A percentile compares a stretch with the other conserved stretches of the same genome.
phyloP scores from a whole-genome alignment of 2,113 vertebrate species.

The Stictonetta naevosa region DNA sequence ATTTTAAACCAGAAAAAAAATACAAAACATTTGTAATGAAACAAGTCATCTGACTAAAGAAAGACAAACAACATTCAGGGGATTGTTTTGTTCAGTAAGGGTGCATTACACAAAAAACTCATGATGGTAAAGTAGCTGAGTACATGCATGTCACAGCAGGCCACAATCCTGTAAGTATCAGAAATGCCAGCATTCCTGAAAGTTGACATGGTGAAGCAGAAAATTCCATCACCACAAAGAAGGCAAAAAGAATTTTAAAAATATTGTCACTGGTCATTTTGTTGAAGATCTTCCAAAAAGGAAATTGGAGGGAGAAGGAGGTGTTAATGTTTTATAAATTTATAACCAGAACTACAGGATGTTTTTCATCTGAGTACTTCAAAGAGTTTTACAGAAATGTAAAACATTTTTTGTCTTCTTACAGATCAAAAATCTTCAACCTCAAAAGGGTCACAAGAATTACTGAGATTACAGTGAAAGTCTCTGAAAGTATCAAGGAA shows the following conservation, averaged over 20 bases:
- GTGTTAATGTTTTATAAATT: neutral
- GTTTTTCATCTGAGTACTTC: neutral
- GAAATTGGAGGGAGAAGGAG: neutral
- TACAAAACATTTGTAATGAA: neutral
- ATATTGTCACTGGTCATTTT: neutral
- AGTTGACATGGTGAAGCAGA: neutral
- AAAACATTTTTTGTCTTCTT: neutral
- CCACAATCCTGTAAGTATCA: neutral
- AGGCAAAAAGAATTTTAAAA: neutral
- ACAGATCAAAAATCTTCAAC: neutral
- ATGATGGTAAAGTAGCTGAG: neutral
- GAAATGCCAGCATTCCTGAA: neutral
- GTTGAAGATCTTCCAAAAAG: neutral
- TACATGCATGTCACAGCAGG: neutral
- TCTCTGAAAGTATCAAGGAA: neutral
- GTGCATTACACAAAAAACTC: neutral
- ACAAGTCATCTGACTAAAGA: neutral
- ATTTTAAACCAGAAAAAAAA: conserved; percentile 39
- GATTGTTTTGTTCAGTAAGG: neutral
- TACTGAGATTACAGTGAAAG: neutral
- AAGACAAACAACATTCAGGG: neutral
- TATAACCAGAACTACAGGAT: neutral
- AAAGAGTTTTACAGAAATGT: neutral
- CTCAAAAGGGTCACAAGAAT: neutral
- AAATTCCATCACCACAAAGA: neutral